Base-by-base conservation (phyloP, 2,888 invertebrate genomes). In the Marasmarcha lunaedactyla region DNA sequence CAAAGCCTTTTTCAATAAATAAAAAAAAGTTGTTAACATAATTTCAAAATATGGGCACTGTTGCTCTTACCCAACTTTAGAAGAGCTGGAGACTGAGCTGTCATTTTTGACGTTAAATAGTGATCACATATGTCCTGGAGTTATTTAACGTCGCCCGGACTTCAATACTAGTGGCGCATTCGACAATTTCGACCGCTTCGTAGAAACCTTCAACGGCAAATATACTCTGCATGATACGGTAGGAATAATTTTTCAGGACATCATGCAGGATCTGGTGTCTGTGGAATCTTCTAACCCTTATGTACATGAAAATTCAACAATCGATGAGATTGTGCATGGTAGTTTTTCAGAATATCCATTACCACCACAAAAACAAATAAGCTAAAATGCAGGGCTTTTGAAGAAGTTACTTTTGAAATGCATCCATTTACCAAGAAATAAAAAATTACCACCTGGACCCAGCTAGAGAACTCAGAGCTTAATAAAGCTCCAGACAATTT, bases 11-110 rank as follows among this genome's bases (percentile, higher is more conserved):
- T n/a, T n/a, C n/a, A n/a, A n/a, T n/a, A n/a, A n/a, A n/a, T n/a
- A n/a, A n/a, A n/a, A 41, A 37, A 55, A 57, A 48, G 44, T 60
- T 33, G 38, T 46, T 33, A 39, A 45, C 34, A 50, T 63, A 39
- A 35, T 61, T 9, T 49, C 49, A 39, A 51, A 49, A 50, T 59
- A 55, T 46, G 59, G 62, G 11, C 63, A 63, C 40, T 59, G 57
- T 35, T 48, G 52, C 37, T 33, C 33, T 6, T 33, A 33, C 33
- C 7, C 33, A n/a, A 33, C 33, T n/a, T n/a, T 33, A 11, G 43
- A 37, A 35, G 36, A 12, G 33, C 44, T 39, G 37, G 45, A 43
- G 12, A 49, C 35, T 30, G 38, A 38, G 33, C 14, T 30, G 14
- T 26, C 37, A 37, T 37, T 37, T 37, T 37, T 27, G n/a, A 36